phyloP scores from a whole-genome alignment of 1,140 invertebrate genomes.

The Acarapis woodi region DNA sequence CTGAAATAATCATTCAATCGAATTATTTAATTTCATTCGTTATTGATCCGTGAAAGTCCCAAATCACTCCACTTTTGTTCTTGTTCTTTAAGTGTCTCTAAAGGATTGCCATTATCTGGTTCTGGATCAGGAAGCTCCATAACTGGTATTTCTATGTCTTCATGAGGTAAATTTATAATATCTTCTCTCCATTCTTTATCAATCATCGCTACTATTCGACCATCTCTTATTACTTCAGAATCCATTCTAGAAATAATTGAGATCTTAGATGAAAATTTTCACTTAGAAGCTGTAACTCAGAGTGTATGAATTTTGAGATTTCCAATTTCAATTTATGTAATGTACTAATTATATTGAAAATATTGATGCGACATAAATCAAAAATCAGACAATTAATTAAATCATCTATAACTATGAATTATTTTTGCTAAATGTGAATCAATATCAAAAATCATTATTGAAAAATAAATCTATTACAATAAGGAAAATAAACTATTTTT shows the following conservation, averaged over 20 bases:
- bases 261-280: background rate
- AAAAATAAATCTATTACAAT: too few relatives aligned
- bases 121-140: constrained; percentile 71
- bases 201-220: constrained; percentile 52
- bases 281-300: background rate
- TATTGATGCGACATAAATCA: too few relatives aligned
- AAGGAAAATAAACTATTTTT: too few relatives aligned
- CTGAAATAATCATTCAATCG: too few relatives aligned
- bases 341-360: background rate
- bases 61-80: constrained; percentile 65
- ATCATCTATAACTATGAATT: background rate
- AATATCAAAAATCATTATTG: too few relatives aligned
- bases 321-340: background rate
- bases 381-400: background rate
- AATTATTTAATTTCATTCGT: background rate
- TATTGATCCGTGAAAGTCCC: constrained; percentile 23
- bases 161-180: constrained; percentile 37
- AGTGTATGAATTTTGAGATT: background rate
- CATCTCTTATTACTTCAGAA: constrained; percentile 29
- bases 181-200: constrained; percentile 66
- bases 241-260: constrained; percentile 20
- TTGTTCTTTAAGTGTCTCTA: constrained; percentile 60
- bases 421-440: background rate
- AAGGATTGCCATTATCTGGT: constrained; percentile 64
- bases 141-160: constrained; percentile 60